Evolutionary conservation across 2,797 vertebrate genomes (phyloP).

Genomic region (Poecilia gillii): DNA sequence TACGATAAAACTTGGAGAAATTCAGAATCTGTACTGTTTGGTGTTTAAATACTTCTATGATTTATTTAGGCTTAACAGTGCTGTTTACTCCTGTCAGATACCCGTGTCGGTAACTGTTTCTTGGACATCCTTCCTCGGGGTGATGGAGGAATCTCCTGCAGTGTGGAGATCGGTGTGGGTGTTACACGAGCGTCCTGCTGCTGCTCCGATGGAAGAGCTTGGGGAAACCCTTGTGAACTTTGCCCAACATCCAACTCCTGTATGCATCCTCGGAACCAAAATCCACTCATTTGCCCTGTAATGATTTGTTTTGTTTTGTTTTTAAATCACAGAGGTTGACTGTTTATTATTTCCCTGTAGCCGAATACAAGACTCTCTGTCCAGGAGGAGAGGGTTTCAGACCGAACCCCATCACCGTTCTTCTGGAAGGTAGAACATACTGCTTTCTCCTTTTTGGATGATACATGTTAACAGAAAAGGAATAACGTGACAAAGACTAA

Average conservation of each 20-base stretch:
- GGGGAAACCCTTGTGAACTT: conserved; percentile 95
- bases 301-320: background rate
- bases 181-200: conserved; percentile 93
- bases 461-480: background rate
- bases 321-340: background rate
- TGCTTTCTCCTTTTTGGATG: background rate
- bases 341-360: conserved; percentile 64
- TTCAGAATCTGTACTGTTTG: background rate
- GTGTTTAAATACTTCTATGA: background rate
- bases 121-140: conserved; percentile 87
- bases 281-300: background rate
- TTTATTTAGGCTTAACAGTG: background rate
- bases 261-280: conserved; percentile 67
- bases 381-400: conserved; percentile 94
- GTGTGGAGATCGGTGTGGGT: conserved; percentile 89
- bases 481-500: background rate
- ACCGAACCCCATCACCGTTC: conserved; percentile 93
- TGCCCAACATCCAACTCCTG: conserved; percentile 90
- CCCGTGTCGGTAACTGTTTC: conserved; percentile 91
- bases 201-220: conserved; percentile 90
- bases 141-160: conserved; percentile 91
- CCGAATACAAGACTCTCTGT: conserved; percentile 94
- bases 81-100: conserved; percentile 77
- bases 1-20: background rate
- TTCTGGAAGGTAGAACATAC: conserved; percentile 88